Base-by-base conservation (phyloP, 2,888 invertebrate genomes). In the Opisthograptis luteolata region DNA sequence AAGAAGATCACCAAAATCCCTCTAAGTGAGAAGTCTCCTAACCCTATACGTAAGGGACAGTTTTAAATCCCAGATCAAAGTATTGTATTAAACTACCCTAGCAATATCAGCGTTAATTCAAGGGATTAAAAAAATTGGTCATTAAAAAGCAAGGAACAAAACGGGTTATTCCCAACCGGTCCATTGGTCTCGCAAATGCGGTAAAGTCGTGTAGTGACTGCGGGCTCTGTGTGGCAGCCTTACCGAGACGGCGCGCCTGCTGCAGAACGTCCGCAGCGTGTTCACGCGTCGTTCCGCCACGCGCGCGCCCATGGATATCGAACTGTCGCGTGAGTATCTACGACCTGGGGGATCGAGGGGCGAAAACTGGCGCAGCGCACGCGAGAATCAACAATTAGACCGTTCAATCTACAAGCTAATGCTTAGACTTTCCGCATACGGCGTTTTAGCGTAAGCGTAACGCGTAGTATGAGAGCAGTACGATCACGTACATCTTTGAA, bases 231-330 rank as follows among this genome's bases (percentile, higher is more conserved):
- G 81, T 81, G 81, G 84, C 95, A 98, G 97, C 95, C 95, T 98
- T 91, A 97, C 97, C 92, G 98, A 99, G 94, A 98, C 98, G 80
- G 98, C 98, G 86, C 94, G 98, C 76, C 94, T 99, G 84, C 95
- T 99, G 92, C 96, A 96, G 92, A 97, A 96, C 92, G 97, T 97
- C 70, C 96, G 96, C 92, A 97, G 95, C 92, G 97, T 97, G 85
- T 98, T 98, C 93, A 91, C 92, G 70, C 94, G 96, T 67, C 93
- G 95, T 81, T 94, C 96, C 62, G 92, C 94, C 87, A 92, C 96
- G 74, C 93, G 96, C 88, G 94, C 94, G 87, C 94, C 94, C 91
- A 93, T 94, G 91, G 97, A 97, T 87, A 94, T 98, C 84, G 97
- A 98, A 91, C 92, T 98, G 84, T 95, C 96, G 81, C 97, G 97